These are phyloP conservation scores for Eretmochelys imbricata DNA, from an alignment of 2,113 vertebrate genomes.

Conservation along the genomic window DNA sequence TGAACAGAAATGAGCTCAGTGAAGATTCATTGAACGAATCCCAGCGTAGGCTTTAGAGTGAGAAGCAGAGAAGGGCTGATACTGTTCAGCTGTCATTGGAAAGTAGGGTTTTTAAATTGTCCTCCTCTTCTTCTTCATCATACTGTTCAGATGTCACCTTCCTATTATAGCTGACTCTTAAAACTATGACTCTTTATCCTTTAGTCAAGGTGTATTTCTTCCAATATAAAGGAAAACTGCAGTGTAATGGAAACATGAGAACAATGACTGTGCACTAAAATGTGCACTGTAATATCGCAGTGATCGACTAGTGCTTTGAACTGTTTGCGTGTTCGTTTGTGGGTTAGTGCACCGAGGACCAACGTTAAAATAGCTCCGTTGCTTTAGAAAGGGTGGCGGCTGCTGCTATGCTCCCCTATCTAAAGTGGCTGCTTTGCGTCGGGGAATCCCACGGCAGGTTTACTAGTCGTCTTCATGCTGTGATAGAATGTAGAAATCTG, in stretches of 20 bases:
- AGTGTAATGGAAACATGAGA: neutral
- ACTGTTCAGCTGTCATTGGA: neutral
- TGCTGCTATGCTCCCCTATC: rapidly evolving
- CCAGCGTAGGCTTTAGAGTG: neutral
- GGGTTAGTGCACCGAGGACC: neutral
- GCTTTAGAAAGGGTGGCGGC: neutral
- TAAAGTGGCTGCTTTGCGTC: neutral
- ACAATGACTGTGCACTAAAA: neutral
- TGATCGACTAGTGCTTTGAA: neutral
- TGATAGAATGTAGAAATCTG: neutral
- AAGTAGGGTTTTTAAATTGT: neutral
- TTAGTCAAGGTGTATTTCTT: neutral
- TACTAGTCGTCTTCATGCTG: neutral
- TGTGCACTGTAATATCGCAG: neutral
- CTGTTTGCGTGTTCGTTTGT: neutral
- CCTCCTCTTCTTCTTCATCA: neutral
- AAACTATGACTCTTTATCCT: neutral
- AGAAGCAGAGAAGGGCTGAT: neutral
- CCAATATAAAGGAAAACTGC: neutral
- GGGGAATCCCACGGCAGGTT: neutral
- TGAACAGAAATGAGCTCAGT: neutral
- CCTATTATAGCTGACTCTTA: neutral
- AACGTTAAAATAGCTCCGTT: neutral
- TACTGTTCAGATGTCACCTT: neutral
- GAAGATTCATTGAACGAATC: neutral